Evolutionary conservation across 2,888 invertebrate species (phyloP).

Genomic region (Agrenia bidenticulata): DNA sequence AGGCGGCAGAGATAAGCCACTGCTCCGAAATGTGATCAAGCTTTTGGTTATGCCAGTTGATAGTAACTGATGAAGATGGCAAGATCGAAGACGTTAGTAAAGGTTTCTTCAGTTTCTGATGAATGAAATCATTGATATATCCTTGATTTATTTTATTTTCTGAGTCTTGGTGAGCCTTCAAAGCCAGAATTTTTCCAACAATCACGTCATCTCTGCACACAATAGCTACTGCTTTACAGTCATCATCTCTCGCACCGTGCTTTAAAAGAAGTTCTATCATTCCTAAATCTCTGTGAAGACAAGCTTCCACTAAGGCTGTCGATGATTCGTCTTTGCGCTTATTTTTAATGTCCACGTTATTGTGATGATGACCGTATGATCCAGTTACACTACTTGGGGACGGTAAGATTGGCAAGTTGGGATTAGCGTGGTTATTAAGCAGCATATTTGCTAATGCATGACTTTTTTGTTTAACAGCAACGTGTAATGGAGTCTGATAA

Average conservation of each 20-base stretch:
- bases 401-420: constrained; percentile 69
- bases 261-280: constrained; percentile 76
- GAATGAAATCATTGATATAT: constrained; percentile 43
- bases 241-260: constrained; percentile 83
- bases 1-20: constrained; percentile 81
- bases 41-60: constrained; percentile 87
- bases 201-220: constrained; percentile 72
- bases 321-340: constrained; percentile 53
- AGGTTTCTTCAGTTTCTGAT: constrained; percentile 46
- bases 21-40: constrained; percentile 69
- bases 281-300: constrained; percentile 65
- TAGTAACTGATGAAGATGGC: constrained; percentile 56
- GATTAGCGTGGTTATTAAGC: constrained; percentile 63
- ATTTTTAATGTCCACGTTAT: background rate
- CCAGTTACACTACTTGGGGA: constrained; percentile 17
- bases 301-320: constrained; percentile 69
- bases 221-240: constrained; percentile 78
- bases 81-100: constrained; percentile 45
- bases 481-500: constrained; percentile 79
- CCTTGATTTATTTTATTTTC: constrained; percentile 83
- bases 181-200: constrained; percentile 78
- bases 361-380: background rate
- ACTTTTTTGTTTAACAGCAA: constrained; percentile 75
- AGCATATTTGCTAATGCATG: constrained; percentile 70
- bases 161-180: constrained; percentile 80